These are phyloP conservation scores for Actinernus sp. DNA, from an alignment of 92 coral and sea anemone species.

Conservation along the genomic window DNA sequence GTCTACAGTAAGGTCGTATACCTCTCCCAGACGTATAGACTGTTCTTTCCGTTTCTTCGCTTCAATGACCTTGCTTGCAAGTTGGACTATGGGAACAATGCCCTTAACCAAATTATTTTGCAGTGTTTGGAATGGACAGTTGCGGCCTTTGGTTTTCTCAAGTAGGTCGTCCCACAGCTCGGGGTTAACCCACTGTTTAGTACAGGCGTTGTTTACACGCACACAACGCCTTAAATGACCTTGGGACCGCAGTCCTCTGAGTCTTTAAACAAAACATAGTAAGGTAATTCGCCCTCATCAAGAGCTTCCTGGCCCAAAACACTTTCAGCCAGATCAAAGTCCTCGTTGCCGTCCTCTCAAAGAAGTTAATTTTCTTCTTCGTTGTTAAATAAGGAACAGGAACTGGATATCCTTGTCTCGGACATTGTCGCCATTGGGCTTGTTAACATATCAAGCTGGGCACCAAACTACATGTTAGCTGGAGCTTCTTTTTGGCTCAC, in stretches of 20 bases:
- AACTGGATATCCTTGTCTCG: neutral
- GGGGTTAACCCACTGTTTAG: conserved; percentile 52
- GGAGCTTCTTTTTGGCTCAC: no score
- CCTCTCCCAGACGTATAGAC: conserved; percentile 19
- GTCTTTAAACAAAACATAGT: conserved; percentile 35
- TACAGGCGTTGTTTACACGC: conserved; percentile 38
- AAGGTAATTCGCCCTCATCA: conserved; percentile 41
- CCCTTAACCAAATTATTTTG: conserved; percentile 41
- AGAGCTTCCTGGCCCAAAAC: conserved; percentile 6
- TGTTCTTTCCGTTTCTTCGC: conserved; percentile 36
- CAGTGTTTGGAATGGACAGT: conserved; percentile 30
- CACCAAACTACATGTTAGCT: no score
- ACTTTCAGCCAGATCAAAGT: conserved; percentile 44
- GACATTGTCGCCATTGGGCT: neutral
- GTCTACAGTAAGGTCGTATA: conserved; percentile 26
- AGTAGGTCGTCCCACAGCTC: conserved; percentile 55
- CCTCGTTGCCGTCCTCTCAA: neutral
- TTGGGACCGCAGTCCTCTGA: conserved; percentile 48
- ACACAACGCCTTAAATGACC: conserved; percentile 23
- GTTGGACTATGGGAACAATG: conserved; percentile 31
- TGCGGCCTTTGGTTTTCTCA: conserved; percentile 28
- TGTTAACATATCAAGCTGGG: conserved; percentile 9
- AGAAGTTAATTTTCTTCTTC: conserved; percentile 10
- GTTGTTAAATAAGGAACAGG: neutral
- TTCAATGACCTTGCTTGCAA: conserved; percentile 33